Evolutionary conservation across 2,888 invertebrate species (phyloP), one percentile per base, ranked within the genome.

Genomic region (Eristalinus aeneus): DNA sequence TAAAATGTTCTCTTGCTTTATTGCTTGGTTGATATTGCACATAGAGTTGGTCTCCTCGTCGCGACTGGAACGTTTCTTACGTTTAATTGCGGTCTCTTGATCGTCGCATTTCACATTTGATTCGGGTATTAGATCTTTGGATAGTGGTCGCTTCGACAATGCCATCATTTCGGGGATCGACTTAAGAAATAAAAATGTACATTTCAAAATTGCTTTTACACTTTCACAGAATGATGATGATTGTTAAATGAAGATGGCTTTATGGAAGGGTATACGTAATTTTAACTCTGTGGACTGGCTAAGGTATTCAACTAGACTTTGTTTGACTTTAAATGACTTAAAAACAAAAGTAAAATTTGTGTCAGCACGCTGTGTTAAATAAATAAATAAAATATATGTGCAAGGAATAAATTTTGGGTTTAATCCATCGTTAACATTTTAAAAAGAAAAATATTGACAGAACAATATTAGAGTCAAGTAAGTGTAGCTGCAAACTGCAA

Each of bases 101-200:
- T 92, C 92, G 65, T 91, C 91, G 80, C 76, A 88, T 88, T 89
- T 89, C 79, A 89, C 89, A 89, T 91, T 91, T 87, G 91, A 90
- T 78, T 91, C 92, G 22, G 90, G 89, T 84, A 91, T 36, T 75
- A 91, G 90, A 88, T 93, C 93, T 90, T 92, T 92, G 88, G 91
- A 89, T 63, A 93, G 90, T 79, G 93, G 92, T 88, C 92, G 91
- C 89, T 92, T 93, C 27, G 92, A 91, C 88, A 93, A 88, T 88
- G 92, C 93, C 92, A 93, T 92, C 78, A 89, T 89, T 88, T 87
- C 88, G 88, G 85, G 16, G 20, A 34, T 71, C 5, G 67, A 81
- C 82, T 86, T 86, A 16, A 12, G 46, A 8, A 46, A 46, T 46
- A 46, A 16, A 46, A 46, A 46, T 46, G 2, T 46, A 46, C 46